Base-by-base conservation (phyloP, 2,797 vertebrate species). In the Tokudaia tokunoshimensis region DNA sequence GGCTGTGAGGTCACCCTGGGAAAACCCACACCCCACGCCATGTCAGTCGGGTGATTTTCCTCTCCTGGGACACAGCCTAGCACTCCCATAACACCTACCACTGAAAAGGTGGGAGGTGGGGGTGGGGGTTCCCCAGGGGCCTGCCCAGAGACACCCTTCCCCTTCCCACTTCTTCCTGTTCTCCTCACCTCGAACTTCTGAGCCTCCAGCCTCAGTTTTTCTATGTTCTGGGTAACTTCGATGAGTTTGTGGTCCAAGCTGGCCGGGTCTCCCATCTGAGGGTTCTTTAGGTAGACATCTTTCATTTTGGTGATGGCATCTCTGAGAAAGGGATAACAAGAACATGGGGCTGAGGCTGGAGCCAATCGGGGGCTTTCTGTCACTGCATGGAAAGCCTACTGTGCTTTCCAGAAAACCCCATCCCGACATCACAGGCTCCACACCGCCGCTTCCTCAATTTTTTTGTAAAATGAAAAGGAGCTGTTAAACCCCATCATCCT, bases 221-320 rank as follows among this genome's bases (percentile, higher is more conserved):
- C 99, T 11, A 99, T 98, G 97, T 99, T 99, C 84, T 99, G 99
- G 41, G 98, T 99, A 24, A 99, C 99, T 96, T 99, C 99, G 0
- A 99, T 98, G 82, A 99, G 94, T 50, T 99, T 99, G 74, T 99
- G 99, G 84, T 99, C 99, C 98, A 99, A 97, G 0, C 99, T 99
- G n/a, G 97, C 97, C 0, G 99, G 98, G 0, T 99, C 99, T 1
- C 99, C 99, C 99, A 99, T 99, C 98, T 99, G 99, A 4, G 99
- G 99, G 95, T 99, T 99, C 96, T 99, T 99, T 81, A 99, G 98
- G 89, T 99, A 99, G 9, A 99, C 99, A 0, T 99, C 99, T 97
- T 99, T 99, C 99, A 99, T 99, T 98, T 99, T 99, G 0, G 99
- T 98, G 98, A 99, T 98, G 41, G 99, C 99, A 4, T 99, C 99